Base-by-base conservation (phyloP, 2,113 vertebrate genomes). In the Xyrauchen texanus region DNA sequence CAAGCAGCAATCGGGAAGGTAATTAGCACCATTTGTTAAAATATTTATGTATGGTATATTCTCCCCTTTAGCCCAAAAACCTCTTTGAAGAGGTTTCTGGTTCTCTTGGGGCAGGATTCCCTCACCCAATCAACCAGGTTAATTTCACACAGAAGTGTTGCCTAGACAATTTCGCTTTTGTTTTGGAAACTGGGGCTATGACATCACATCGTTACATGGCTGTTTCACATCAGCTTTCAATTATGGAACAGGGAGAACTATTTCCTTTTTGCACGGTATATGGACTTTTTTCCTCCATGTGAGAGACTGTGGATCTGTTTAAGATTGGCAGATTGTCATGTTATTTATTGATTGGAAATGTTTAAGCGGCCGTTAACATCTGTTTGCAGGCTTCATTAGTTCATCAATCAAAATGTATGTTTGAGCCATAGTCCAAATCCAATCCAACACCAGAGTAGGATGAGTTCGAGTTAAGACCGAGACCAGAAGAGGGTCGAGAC, bases 191-290 rank as follows among this genome's bases (percentile, higher is more conserved):
- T 72, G 82, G 62, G n/a, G 64, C 73, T 15, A 83, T 86, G 86
- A 87, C 83, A 83, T 83, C 86, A 69, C 68, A 53, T 53, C n/a
- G 51, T 9, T 83, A 80, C 79, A 79, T 49, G 61, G 15, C 73
- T 76, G 77, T 55, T 64, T 60, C 81, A 85, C 84, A 83, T 83
- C 79, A 82, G 84, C 77, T 86, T 85, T 81, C 61, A 86, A 85
- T 86, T 83, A 84, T 62, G 21, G 21, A 34, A 34, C 21, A 34
- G 66, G 46, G 76, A 78, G 62, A 77, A 81, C 82, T 68, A 72
- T 73, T 84, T 84, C 76, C 78, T 85, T 55, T 83, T 44, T 64
- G 69, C 60, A 67, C 49, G 69, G 65, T 72, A 69, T 67, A 74
- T 49, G 47, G 46, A 34, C 15, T 21, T 68, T 64, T 75, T 74